Conservation (phyloP, 2,113 vertebrate species). For the Oophaga pumilio region DNA sequence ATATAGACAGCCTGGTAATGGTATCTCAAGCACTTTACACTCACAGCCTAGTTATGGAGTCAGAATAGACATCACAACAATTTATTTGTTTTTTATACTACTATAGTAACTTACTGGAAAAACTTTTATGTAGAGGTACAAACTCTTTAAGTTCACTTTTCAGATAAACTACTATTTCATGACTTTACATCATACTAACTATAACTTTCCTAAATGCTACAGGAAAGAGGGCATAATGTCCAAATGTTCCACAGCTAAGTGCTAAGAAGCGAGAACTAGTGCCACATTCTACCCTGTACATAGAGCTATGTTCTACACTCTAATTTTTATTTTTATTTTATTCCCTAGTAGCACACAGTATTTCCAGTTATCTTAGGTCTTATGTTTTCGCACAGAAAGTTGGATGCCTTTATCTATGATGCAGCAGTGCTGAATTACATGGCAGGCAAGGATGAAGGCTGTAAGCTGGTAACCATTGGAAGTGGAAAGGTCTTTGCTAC, state of each 20-base stretch:
- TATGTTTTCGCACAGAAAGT: slow-evolving; percentile 38
- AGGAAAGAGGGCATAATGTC: background rate
- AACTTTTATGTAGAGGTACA: too few species aligned
- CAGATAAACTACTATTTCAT: background rate
- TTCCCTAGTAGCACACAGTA: background rate
- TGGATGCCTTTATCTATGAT: slow-evolving; percentile 62
- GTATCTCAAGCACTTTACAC: too few species aligned
- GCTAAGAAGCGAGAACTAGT: background rate
- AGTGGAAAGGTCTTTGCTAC: slow-evolving; percentile 97
- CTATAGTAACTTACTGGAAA: too few species aligned
- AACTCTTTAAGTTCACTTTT: background rate
- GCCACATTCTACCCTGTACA: background rate
- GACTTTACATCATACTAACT: background rate
- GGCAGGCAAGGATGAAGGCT: slow-evolving; percentile 97
- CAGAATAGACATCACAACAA: too few species aligned
- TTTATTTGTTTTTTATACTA: too few species aligned
- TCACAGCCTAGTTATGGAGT: too few species aligned
- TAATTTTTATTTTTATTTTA: background rate
- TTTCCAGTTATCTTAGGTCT: background rate
- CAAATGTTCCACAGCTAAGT: background rate
- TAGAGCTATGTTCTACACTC: background rate
- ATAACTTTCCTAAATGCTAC: background rate
- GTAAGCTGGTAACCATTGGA: slow-evolving; percentile 97
- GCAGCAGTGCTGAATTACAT: slow-evolving; percentile 98
- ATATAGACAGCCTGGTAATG: too few species aligned